Base-by-base conservation (phyloP, 1,140 invertebrate species). In the Heliconius melpomene region DNA sequence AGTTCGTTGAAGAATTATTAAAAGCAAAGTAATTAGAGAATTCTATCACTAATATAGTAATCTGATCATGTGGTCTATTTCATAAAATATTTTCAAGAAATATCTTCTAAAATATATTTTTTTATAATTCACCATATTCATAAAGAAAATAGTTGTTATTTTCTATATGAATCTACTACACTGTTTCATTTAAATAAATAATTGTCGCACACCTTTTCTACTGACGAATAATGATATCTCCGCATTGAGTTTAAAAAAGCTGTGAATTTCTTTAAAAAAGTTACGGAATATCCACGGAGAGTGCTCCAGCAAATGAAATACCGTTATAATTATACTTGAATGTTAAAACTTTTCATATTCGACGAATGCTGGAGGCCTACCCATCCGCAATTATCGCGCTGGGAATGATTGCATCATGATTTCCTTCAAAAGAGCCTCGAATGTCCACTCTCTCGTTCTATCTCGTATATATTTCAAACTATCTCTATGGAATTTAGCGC, bases 401-500 rank as follows among this genome's bases (percentile, higher is more conserved):
- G 79, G 50, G 79, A 82, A 77, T 83, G 79, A 85, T 82, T 81
- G 80, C 81, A 82, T 81, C 79, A 82, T 80, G 79, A 83, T 82
- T 85, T 84, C 74, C 77, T 80, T 82, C 78, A 79, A 85, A 85
- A 83, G 79, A 82, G 74, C 80, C 50, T 78, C 78, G 78, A 81
- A 81, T 85, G 79, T 85, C 80, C 75, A 52, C 54, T 29, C 54
- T 82, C 79, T 26, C 79, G 74, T 81, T 80, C 75, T 57, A 36
- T 80, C 40, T 73, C 71, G 36, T 72, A 73, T 29, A 60, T 57
- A 73, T 50, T 36, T 72, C 50, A 78, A 73, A 78, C 54, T 36
- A 52, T 13, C 46, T 72, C 50, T 60, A 78, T 23, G 23, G 40
- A 16, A 74, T 26, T 78, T 78, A 60, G 77, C 54, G 36, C 50